phyloP scores from a whole-genome alignment of 1,140 invertebrate species.

The Caenorhabditis latens region DNA sequence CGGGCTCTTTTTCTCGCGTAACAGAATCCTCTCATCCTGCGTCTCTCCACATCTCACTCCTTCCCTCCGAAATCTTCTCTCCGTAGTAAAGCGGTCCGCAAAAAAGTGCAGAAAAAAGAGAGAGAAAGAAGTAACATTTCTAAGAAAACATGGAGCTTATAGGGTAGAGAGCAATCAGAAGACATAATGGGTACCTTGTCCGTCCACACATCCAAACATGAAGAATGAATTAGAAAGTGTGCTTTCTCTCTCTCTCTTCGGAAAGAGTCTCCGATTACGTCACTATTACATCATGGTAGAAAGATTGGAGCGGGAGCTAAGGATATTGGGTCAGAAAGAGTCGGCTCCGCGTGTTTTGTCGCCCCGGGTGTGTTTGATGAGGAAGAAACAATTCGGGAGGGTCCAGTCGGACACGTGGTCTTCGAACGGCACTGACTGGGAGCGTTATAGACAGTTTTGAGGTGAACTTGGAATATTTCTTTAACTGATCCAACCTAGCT shows the following conservation, averaged over 20 bases:
- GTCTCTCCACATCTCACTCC: not conserved
- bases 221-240: conserved; percentile 30
- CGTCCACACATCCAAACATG: not conserved
- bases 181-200: not conserved
- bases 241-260: not conserved
- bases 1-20: not conserved
- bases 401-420: too few relatives aligned
- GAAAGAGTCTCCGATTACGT: conserved; percentile 1
- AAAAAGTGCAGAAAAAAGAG: conserved; percentile 46
- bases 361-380: not conserved
- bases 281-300: conserved; percentile 46
- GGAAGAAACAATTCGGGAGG: not conserved
- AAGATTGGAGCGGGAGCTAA: not conserved
- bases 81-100: conserved; percentile 21
- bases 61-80: not conserved
- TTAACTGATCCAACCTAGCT: too few relatives aligned
- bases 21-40: not conserved
- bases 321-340: not conserved
- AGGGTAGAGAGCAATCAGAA: conserved; percentile 5
- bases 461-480: too few relatives aligned
- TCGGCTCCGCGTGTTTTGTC: not conserved
- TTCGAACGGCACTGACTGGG: too few relatives aligned
- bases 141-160: not conserved
- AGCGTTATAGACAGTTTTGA: too few relatives aligned
- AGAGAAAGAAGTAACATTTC: conserved; percentile 19